Percentiles rank a stretch among this genome's conserved stretches.
These are phyloP conservation scores for Dryas iulia DNA, from an alignment of 1,140 invertebrate species.

Conservation along the genomic window DNA sequence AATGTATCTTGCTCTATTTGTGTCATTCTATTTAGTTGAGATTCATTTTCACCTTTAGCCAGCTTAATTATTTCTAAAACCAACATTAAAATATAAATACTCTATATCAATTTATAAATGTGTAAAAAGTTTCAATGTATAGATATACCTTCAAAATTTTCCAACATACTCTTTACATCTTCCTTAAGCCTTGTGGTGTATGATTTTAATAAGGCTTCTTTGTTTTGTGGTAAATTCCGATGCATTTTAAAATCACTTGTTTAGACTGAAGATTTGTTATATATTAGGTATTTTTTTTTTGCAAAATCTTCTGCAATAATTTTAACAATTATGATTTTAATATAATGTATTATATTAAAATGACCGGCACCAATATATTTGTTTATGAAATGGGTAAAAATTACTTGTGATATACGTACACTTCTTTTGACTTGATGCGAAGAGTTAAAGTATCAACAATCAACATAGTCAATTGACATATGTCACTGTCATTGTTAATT, in stretches of 20 bases:
- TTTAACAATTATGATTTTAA: no score
- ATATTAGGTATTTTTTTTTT: no score
- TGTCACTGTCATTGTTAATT: no score
- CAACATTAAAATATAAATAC: background rate
- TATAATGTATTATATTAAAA: no score
- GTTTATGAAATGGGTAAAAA: background rate
- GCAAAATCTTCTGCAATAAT: no score
- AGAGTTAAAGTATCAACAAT: no score
- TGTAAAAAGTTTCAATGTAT: background rate
- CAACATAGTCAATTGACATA: no score
- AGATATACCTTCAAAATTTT: constrained; percentile 94
- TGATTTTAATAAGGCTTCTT: constrained; percentile 96
- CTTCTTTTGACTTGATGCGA: no score
- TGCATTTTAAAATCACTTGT: constrained; percentile 58
- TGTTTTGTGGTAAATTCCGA: constrained; percentile 91
- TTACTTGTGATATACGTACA: background rate
- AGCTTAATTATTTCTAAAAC: constrained; percentile 95
- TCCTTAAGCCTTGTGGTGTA: constrained; percentile 96
- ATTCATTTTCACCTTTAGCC: constrained; percentile 95
- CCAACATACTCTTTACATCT: constrained; percentile 97
- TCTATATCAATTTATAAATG: no score
- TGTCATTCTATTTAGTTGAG: constrained; percentile 92
- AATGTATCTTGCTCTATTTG: constrained; percentile 97
- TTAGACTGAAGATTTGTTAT: no score
- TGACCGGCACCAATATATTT: no score